Percentiles rank a stretch among this genome's conserved stretches.
phyloP scores from a whole-genome alignment of 2,888 invertebrate species.

The Catotricha subobsoleta region DNA sequence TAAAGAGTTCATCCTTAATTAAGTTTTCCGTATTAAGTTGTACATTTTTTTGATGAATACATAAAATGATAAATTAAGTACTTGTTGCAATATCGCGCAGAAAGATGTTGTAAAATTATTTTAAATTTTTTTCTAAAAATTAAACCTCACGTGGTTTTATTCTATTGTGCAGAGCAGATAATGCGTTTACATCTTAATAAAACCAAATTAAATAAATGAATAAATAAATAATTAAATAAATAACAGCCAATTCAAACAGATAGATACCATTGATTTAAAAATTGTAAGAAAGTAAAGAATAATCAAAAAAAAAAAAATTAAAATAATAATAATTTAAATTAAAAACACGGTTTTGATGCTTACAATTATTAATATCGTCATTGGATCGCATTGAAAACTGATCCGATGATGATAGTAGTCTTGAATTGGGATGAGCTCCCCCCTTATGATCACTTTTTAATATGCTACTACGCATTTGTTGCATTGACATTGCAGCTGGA shows the following conservation, averaged over 20 bases:
- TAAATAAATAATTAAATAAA: conserved; percentile 3
- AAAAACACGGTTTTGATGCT: conserved; percentile 21
- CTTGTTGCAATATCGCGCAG: too few species aligned
- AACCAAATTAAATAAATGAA: conserved; percentile 3
- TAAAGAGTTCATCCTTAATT: too few species aligned
- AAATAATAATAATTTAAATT: conserved; percentile 5
- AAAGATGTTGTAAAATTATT: too few species aligned
- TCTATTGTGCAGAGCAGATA: background rate
- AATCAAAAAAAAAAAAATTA: too few species aligned
- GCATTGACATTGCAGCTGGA: conserved; percentile 31
- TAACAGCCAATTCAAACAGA: background rate
- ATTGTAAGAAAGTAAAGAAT: too few species aligned
- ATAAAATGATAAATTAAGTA: too few species aligned
- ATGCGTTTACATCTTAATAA: conserved; percentile 2
- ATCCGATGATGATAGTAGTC: conserved; percentile 34
- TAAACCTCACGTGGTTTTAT: too few species aligned
- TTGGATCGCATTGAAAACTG: conserved; percentile 33
- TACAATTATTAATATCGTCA: conserved; percentile 32
- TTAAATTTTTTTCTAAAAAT: too few species aligned
- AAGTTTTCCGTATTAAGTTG: too few species aligned
- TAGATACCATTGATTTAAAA: too few species aligned
- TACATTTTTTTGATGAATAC: too few species aligned
- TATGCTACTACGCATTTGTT: conserved; percentile 26
- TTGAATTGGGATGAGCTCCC: conserved; percentile 34
- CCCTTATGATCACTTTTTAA: conserved; percentile 32